Base-by-base conservation (phyloP, 1,140 invertebrate genomes). In the Eriocheir sinensis region DNA sequence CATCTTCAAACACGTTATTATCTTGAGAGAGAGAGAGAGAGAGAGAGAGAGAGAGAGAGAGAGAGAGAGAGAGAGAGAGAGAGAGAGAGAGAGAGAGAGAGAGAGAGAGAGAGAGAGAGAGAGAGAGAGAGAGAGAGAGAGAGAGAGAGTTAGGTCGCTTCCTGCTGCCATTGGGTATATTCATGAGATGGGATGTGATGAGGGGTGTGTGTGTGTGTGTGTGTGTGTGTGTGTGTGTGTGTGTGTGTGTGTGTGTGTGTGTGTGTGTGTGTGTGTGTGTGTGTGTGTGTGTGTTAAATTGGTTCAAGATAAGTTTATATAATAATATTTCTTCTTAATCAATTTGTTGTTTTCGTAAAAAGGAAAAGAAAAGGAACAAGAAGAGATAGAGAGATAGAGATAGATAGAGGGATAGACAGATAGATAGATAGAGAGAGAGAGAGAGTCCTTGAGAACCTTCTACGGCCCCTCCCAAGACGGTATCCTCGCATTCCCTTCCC, bases 211-310 rank as follows among this genome's bases (percentile, higher is more conserved):
- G n/a, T n/a, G n/a, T n/a, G 81, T 32, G 81, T 88, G 40, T 88
- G 85, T 88, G 85, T 88, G 85, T 88, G 32, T 53, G n/a, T 38
- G 44, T 90, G 53, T 90, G 53, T 60, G 89, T 60, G 89, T 90
- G 44, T 60, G 89, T 90, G 89, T 90, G 89, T 90, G 44, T 60
- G 44, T 90, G 32, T 72, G 60, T 72, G 60, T 72, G 60, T 72
- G 60, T 72, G 60, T 72, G 60, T 72, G 12, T 72, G 60, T 72
- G 60, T 72, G 60, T 72, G 60, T 72, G 15, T 72, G n/a, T n/a
- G n/a, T n/a, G n/a, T n/a, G n/a, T n/a, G n/a, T n/a, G n/a, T n/a
- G n/a, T n/a, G n/a, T n/a, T 72, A n/a, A 15, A n/a, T 72, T 72
- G 15, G n/a, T 72, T 72, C 60, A 15, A n/a, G n/a, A n/a, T 72